A percentile compares a stretch with the other conserved stretches of the same genome.
phyloP scores from a whole-genome alignment of 1,140 invertebrate genomes.

The Aphelenchoides fujianensis region DNA sequence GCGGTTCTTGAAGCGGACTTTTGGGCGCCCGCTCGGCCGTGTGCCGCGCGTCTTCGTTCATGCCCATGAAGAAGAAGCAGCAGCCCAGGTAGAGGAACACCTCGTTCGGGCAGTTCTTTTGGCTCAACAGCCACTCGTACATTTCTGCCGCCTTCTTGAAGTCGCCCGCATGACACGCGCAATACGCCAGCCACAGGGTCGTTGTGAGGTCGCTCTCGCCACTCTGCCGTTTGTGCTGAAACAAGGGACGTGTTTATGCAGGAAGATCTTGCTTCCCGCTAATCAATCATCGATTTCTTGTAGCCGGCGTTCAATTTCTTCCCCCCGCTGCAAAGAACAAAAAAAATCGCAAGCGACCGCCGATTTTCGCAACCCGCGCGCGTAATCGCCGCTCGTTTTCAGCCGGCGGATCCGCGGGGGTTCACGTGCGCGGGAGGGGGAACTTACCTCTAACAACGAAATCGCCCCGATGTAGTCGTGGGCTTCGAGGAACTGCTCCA shows the following conservation, averaged over 20 bases:
- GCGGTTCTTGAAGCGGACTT: constrained; percentile 50
- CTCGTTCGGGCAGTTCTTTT: constrained; percentile 57
- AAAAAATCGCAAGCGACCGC: no score
- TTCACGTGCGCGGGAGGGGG: no score
- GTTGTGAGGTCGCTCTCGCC: constrained; percentile 69
- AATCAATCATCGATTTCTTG: no score
- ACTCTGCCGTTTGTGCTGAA: constrained; percentile 66
- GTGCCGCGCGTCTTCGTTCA: constrained; percentile 71
- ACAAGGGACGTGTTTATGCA: no score
- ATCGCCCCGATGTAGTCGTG: constrained; percentile 89
- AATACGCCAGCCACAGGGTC: constrained; percentile 86
- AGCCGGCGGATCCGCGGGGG: no score
- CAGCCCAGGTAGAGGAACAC: constrained; percentile 79
- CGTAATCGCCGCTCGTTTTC: no score
- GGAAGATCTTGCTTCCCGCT: no score
- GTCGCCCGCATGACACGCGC: constrained; percentile 88
- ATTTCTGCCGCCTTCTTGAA: constrained; percentile 81
- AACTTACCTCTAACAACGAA: constrained; percentile 80
- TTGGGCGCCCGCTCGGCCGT: constrained; percentile 63
- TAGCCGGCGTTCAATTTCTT: no score
- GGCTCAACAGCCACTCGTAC: constrained; percentile 65
- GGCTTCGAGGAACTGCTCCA: constrained; percentile 84
- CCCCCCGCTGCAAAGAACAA: no score
- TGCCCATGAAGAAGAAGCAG: constrained; percentile 89
- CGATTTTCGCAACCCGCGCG: no score